phyloP scores from a whole-genome alignment of 64 coral and sea anemone genomes.

The Pocillopora verrucosa region DNA sequence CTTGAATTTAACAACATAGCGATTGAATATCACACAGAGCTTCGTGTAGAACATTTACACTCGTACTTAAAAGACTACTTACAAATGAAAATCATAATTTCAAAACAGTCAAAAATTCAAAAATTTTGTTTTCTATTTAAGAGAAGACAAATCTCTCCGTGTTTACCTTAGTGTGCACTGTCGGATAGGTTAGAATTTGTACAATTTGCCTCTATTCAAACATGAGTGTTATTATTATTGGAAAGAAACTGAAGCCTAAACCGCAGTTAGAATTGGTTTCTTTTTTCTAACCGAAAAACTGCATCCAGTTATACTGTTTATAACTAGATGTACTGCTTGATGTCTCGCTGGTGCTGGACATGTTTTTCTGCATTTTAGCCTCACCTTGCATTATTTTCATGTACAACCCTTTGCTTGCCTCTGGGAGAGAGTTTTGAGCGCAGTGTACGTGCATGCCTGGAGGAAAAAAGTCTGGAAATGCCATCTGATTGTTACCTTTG shows the following conservation, averaged over 20 bases:
- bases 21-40: no score
- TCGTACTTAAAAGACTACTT: background rate
- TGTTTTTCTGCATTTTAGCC: background rate
- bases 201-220: background rate
- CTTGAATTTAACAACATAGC: background rate
- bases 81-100: background rate
- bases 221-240: background rate
- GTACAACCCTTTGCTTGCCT: slow-evolving; percentile 20
- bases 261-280: background rate
- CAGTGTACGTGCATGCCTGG: slow-evolving; percentile 41
- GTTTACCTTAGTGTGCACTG: background rate
- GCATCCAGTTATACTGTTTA: slow-evolving; percentile 39
- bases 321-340: background rate
- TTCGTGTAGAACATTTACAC: background rate
- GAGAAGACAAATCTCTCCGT: background rate
- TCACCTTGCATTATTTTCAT: slow-evolving; percentile 44
- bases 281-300: slow-evolving; percentile 22
- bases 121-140: background rate
- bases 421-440: slow-evolving; percentile 25
- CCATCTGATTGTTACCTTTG: slow-evolving; percentile 18
- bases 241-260: background rate
- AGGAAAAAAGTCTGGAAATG: slow-evolving; percentile 48
- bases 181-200: background rate
- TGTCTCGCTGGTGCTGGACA: background rate
- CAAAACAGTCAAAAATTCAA: background rate